phyloP scores from a whole-genome alignment of 2,113 vertebrate genomes.

The Eira barbara region DNA sequence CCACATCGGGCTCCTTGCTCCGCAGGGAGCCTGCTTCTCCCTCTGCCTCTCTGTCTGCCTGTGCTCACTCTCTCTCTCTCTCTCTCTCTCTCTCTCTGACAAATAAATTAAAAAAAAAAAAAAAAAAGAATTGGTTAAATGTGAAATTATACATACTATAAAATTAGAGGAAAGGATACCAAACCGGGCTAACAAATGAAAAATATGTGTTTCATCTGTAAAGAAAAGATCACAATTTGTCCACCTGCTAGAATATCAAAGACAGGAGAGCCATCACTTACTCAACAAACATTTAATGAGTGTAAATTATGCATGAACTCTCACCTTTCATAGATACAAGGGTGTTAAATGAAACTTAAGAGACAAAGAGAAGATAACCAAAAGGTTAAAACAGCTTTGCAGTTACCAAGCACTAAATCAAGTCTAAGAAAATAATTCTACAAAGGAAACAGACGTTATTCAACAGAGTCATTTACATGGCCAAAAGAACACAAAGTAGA shows the following conservation, averaged over 20 bases:
- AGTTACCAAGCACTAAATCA: background rate
- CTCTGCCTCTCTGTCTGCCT: too few relatives aligned
- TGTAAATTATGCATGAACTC: background rate
- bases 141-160: background rate
- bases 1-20: too few relatives aligned
- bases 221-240: slow-evolving; percentile 42
- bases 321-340: background rate
- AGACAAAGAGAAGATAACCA: background rate
- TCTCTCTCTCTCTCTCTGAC: too few relatives aligned
- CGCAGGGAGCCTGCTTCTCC: too few relatives aligned
- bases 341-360: background rate
- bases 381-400: background rate
- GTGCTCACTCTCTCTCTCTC: too few relatives aligned
- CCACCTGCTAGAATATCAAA: background rate
- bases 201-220: background rate
- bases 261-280: background rate
- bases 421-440: slow-evolving; percentile 13
- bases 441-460: background rate
- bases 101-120: too few relatives aligned
- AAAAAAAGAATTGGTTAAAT: background rate
- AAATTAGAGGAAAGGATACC: background rate
- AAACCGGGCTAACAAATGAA: background rate
- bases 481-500: background rate
- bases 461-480: background rate
- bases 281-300: background rate